Percentiles rank a stretch among this genome's conserved stretches.
phyloP scores from a whole-genome alignment of 2,113 vertebrate species.

The Odocoileus hemionus region DNA sequence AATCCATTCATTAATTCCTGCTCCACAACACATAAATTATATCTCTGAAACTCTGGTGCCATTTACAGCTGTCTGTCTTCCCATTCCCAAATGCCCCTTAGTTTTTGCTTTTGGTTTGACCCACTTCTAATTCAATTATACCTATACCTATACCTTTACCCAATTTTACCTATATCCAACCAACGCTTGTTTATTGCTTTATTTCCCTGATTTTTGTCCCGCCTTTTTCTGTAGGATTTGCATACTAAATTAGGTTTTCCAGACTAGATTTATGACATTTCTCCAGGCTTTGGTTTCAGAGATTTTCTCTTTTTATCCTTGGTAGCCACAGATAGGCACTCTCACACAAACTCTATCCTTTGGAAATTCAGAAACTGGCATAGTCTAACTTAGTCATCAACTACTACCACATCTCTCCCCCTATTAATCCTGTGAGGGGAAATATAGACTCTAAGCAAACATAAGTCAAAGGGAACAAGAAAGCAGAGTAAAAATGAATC shows the following conservation, averaged over 20 bases:
- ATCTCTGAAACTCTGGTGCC: not conserved
- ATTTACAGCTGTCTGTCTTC: not conserved
- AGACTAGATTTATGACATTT: not conserved
- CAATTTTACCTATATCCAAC: not conserved
- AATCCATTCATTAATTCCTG: not conserved
- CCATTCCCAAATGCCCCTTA: not conserved
- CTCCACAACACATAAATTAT: not conserved
- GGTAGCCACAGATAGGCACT: not conserved
- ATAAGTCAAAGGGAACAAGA: not conserved
- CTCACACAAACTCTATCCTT: not conserved
- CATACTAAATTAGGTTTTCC: not conserved
- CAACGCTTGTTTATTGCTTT: not conserved
- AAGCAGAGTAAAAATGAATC: not conserved
- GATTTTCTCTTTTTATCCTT: not conserved
- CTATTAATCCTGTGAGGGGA: not conserved
- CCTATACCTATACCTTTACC: not conserved
- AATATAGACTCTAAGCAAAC: not conserved
- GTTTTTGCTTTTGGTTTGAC: not conserved
- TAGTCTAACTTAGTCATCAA: not conserved
- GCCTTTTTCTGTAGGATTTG: not conserved
- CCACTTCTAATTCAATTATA: not conserved
- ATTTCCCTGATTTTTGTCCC: not conserved
- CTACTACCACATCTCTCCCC: not conserved
- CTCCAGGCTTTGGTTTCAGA: not conserved
- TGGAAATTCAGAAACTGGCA: not conserved